Percentiles rank a stretch among this genome's conserved stretches.
phyloP scores from a whole-genome alignment of 2,113 vertebrate genomes.

The Pao palembangensis region DNA sequence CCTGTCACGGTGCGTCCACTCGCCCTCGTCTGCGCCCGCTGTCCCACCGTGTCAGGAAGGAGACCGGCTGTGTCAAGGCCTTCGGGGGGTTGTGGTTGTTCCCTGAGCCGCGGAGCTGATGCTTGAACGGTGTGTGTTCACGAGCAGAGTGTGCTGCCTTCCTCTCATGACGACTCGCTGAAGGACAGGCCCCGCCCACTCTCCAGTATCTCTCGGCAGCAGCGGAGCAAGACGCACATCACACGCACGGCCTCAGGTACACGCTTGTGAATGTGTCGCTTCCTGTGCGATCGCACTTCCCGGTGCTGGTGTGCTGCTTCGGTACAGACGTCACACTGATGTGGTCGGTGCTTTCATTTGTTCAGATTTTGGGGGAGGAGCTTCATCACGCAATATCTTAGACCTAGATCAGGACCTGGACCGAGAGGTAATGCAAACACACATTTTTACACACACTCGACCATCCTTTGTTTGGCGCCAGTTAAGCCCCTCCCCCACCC shows the following conservation, averaged over 20 bases:
- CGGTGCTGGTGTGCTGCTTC: no score
- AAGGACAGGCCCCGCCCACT: constrained; percentile 79
- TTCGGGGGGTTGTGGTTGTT: background rate
- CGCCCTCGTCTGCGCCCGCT: background rate
- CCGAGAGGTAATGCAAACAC: constrained; percentile 80
- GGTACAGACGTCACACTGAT: background rate
- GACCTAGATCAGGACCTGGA: constrained; percentile 90
- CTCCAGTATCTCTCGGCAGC: constrained; percentile 80
- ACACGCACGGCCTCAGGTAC: constrained; percentile 90
- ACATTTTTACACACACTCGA: background rate
- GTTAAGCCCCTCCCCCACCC: constrained; percentile 23
- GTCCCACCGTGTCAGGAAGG: background rate
- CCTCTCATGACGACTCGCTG: constrained; percentile 82
- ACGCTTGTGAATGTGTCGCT: background rate
- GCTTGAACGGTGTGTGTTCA: constrained; percentile 22
- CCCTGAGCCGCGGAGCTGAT: constrained; percentile 12
- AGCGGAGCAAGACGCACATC: constrained; percentile 85
- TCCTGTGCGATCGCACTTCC: background rate
- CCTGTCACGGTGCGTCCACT: background rate
- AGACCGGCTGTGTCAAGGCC: background rate
- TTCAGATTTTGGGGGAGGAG: constrained; percentile 79
- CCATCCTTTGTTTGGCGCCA: background rate
- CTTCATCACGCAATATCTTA: constrained; percentile 81
- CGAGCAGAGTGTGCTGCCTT: constrained; percentile 78
- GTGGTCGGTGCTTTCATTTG: constrained; percentile 1